phyloP scores from a whole-genome alignment of 2,797 vertebrate species.

The Hoplostethus mediterraneus region DNA sequence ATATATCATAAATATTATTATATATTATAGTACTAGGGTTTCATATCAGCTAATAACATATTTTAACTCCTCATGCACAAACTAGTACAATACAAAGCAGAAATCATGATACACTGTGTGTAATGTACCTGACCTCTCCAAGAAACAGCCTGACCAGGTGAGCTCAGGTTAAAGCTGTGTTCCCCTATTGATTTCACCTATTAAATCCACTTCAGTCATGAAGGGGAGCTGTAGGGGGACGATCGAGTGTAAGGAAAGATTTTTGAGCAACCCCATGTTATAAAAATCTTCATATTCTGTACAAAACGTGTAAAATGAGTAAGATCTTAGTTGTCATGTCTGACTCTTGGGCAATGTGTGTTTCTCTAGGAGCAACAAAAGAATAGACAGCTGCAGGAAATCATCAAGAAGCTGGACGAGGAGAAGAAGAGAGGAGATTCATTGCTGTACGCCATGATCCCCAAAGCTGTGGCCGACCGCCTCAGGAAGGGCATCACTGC shows the following conservation, averaged over 20 bases:
- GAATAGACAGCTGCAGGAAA: conserved; percentile 83
- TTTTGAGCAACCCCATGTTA: conserved; percentile 11
- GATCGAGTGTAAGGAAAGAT: conserved; percentile 53
- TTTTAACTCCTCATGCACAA: background rate
- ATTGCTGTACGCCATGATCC: conserved; percentile 85
- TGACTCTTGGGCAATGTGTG: conserved; percentile 35
- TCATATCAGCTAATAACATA: background rate
- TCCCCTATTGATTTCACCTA: conserved; percentile 48
- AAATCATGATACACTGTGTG: conserved; percentile 8
- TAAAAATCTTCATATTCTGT: too few species aligned
- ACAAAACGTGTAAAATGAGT: too few species aligned
- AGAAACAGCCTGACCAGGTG: conserved; percentile 41
- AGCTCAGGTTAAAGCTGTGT: conserved; percentile 48
- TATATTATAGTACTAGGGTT: background rate
- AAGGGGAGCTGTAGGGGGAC: conserved; percentile 61
- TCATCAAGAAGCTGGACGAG: conserved; percentile 85
- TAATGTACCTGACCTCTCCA: conserved; percentile 1
- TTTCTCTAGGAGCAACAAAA: conserved; percentile 83
- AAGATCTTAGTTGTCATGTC: background rate
- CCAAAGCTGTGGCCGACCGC: conserved; percentile 83
- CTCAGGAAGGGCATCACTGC: conserved; percentile 84
- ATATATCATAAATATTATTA: background rate
- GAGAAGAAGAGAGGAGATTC: conserved; percentile 85
- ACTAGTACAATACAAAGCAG: background rate
- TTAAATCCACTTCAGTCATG: conserved; percentile 59